Percentiles rank a stretch among this genome's conserved stretches.
phyloP scores from a whole-genome alignment of 2,113 vertebrate genomes.

The Agelaius tricolor region DNA sequence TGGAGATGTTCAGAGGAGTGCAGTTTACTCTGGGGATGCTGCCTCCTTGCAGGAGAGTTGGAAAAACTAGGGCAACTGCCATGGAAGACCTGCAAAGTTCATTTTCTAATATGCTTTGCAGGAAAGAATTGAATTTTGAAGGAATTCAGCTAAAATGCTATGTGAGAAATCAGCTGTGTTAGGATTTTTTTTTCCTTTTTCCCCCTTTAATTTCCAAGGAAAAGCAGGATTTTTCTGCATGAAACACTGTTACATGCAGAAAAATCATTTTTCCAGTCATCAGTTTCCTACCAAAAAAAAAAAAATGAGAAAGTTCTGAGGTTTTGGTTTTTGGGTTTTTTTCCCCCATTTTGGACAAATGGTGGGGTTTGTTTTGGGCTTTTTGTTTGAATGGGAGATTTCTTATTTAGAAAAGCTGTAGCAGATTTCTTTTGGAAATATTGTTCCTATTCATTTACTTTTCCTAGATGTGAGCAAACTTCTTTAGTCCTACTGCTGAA shows the following conservation, averaged over 20 bases:
- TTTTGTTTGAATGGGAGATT: background rate
- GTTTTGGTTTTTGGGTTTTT: background rate
- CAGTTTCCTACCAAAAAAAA: background rate
- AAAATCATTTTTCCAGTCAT: background rate
- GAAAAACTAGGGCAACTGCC: background rate
- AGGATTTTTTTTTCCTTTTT: background rate
- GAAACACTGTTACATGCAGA: background rate
- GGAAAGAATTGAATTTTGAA: background rate
- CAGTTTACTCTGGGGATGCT: background rate
- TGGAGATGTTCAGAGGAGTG: background rate
- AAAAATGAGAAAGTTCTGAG: background rate
- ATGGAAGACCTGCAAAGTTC: background rate
- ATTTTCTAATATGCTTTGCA: background rate
- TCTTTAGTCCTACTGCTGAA: background rate
- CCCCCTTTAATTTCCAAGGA: background rate
- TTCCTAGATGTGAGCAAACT: background rate
- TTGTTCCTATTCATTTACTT: background rate
- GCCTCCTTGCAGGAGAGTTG: background rate
- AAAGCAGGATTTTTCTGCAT: background rate
- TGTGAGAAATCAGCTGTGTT: background rate
- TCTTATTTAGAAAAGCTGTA: background rate
- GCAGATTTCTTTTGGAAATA: background rate
- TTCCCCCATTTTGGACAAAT: background rate
- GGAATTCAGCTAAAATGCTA: background rate
- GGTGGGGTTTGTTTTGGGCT: accelerated